phyloP scores from a whole-genome alignment of 37 sponge, comb jelly and placozoan genomes.

The Lycopodina hypogea region DNA sequence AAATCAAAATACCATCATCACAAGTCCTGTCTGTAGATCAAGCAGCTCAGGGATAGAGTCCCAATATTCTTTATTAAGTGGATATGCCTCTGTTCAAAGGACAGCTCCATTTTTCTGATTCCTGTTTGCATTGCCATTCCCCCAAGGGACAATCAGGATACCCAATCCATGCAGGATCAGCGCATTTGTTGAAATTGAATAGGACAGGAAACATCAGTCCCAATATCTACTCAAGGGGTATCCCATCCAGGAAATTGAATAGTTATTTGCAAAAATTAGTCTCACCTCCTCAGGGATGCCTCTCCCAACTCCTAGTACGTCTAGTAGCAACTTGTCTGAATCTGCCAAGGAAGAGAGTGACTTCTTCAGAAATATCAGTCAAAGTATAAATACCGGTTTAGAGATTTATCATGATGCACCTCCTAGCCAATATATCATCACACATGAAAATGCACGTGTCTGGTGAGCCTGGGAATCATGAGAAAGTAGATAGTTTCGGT shows the following conservation, averaged over 20 bases:
- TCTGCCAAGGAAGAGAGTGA: neutral
- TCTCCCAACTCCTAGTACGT: constrained; percentile 2
- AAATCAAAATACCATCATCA: constrained; percentile 29
- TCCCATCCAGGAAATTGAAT: neutral
- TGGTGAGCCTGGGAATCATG: too few relatives aligned
- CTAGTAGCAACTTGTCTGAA: constrained; percentile 29
- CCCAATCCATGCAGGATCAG: neutral
- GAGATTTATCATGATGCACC: neutral
- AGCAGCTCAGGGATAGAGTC: neutral
- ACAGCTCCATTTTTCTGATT: too few relatives aligned
- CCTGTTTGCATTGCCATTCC: neutral
- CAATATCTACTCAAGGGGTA: neutral
- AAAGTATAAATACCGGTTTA: neutral
- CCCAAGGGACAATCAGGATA: neutral
- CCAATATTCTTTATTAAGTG: too few relatives aligned
- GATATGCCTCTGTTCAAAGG: neutral
- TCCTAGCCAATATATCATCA: too few relatives aligned
- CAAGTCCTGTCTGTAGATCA: constrained; percentile 43
- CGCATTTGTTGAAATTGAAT: neutral
- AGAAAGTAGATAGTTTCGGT: too few relatives aligned
- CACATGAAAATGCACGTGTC: too few relatives aligned
- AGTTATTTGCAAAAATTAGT: too few relatives aligned
- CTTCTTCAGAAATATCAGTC: neutral
- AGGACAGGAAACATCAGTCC: neutral
- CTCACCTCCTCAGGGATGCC: too few relatives aligned